phyloP scores from a whole-genome alignment of 2,797 vertebrate species.

The Eulemur rubriventer region DNA sequence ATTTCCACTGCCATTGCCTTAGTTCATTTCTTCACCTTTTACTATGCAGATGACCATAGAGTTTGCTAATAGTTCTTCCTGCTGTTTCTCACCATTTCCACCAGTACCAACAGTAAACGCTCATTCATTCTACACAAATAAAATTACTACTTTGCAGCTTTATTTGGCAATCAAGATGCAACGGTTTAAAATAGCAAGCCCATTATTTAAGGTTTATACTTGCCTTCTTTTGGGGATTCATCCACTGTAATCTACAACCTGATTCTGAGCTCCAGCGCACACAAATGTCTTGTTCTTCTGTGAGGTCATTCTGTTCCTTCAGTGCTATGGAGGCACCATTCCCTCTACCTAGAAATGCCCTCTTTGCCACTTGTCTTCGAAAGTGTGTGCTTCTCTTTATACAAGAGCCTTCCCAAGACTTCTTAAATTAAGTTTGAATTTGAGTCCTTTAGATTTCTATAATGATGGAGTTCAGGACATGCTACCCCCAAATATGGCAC shows the following conservation, averaged over 20 bases:
- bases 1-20: background rate
- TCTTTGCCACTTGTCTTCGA: background rate
- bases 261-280: background rate
- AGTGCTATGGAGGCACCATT: rapidly evolving
- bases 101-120: background rate
- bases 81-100: background rate
- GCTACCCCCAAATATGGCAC: background rate
- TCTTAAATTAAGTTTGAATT: background rate
- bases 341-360: background rate
- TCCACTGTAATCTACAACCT: background rate
- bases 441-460: background rate
- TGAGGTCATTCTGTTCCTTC: background rate
- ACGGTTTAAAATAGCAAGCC: background rate
- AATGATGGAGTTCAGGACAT: background rate
- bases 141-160: background rate
- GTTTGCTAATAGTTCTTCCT: background rate
- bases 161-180: background rate
- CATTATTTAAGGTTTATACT: background rate
- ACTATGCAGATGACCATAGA: background rate
- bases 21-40: background rate
- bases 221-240: background rate
- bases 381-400: background rate
- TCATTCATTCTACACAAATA: background rate
- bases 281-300: background rate
- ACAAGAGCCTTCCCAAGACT: background rate